A percentile compares a stretch with the other conserved stretches of the same genome.
Evolutionary conservation across 2,888 invertebrate genomes (phyloP).

Genomic region (Coenonympha arcania): DNA sequence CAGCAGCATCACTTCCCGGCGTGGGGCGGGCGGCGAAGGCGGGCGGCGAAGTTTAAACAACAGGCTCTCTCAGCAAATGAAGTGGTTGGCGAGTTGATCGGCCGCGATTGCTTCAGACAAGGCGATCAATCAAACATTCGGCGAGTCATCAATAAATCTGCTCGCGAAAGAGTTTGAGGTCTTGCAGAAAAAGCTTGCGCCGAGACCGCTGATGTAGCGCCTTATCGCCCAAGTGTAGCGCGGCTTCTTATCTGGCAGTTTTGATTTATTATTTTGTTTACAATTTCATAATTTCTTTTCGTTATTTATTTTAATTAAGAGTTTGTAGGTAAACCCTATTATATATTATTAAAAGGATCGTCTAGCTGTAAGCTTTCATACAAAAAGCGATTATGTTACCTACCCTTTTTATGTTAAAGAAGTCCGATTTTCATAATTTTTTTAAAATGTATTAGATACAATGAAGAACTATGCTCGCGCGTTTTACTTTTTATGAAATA

Average conservation of each 20-base stretch:
- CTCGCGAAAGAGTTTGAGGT: slow-evolving; percentile 38
- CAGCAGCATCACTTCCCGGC: slow-evolving; percentile 45
- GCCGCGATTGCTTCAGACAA: slow-evolving; percentile 57
- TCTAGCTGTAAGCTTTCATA: no score
- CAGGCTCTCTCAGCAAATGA: slow-evolving; percentile 58
- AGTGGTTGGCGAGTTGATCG: slow-evolving; percentile 65
- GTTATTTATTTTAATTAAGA: background rate
- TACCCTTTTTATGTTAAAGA: no score
- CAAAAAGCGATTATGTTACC: no score
- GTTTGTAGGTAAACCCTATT: no score
- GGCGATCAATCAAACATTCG: slow-evolving; percentile 71
- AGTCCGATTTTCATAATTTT: no score
- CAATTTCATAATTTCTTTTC: background rate
- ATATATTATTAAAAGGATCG: no score
- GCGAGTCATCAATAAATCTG: slow-evolving; percentile 67
- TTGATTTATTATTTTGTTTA: background rate
- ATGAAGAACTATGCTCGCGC: no score
- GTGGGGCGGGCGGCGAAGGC: slow-evolving; percentile 5
- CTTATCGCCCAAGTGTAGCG: no score
- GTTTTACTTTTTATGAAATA: no score
- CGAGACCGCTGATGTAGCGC: no score
- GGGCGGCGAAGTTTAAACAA: slow-evolving; percentile 53
- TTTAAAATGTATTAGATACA: no score
- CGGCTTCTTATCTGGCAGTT: background rate
- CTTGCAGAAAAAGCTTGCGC: background rate